phyloP scores from a whole-genome alignment of 2,113 vertebrate species.

The Heptranchias perlo region DNA sequence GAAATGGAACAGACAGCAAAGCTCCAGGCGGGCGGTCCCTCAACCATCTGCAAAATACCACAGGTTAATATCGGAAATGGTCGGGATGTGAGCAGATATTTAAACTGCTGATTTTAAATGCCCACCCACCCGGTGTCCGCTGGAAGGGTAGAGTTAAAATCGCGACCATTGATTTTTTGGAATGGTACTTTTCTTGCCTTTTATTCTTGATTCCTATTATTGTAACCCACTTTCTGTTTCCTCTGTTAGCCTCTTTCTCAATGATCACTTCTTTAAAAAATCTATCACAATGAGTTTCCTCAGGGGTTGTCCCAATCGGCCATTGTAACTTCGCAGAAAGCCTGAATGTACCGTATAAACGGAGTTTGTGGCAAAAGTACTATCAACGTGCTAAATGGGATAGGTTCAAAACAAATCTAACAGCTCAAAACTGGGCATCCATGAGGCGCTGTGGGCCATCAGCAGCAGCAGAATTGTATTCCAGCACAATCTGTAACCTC shows the following conservation, averaged over 20 bases:
- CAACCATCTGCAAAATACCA: neutral
- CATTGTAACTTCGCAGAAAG: neutral
- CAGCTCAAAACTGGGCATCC: no score
- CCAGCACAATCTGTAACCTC: no score
- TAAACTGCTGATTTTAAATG: neutral
- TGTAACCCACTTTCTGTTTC: neutral
- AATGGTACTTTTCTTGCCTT: neutral
- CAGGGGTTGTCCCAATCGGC: neutral
- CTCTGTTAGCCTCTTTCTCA: neutral
- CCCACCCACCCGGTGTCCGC: neutral
- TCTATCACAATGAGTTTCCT: neutral
- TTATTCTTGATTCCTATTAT: neutral
- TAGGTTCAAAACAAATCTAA: no score
- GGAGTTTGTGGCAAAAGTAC: neutral
- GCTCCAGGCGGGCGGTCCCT: neutral
- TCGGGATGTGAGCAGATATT: neutral
- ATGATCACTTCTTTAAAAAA: neutral
- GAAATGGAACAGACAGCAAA: no score
- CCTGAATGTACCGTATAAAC: neutral
- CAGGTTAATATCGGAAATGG: neutral
- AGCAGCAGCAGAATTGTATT: no score
- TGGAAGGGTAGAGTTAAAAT: neutral
- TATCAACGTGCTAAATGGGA: no score
- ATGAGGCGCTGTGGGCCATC: no score
- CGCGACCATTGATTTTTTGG: neutral